These are phyloP conservation scores for Dendrocincla tyrannina DNA, from an alignment of 2,797 vertebrate genomes.

Conservation along the genomic window DNA sequence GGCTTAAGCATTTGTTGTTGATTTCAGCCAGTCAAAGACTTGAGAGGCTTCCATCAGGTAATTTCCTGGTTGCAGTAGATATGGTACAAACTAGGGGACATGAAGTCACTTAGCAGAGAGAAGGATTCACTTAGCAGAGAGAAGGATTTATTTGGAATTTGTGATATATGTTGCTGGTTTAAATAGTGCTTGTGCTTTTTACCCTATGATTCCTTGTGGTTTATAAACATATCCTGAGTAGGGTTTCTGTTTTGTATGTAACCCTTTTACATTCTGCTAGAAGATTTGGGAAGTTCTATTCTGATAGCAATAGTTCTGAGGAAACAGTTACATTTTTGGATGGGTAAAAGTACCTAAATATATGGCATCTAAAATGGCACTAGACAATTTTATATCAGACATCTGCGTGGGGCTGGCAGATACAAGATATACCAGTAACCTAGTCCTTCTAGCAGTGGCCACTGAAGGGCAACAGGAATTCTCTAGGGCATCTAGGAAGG, in stretches of 20 bases:
- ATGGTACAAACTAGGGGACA: background rate
- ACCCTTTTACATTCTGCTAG: background rate
- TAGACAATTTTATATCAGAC: background rate
- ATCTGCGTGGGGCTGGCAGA: background rate
- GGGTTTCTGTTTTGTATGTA: conserved; percentile 44
- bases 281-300: background rate
- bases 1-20: background rate
- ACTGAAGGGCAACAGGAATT: background rate
- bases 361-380: background rate
- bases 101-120: background rate
- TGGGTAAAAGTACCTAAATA: background rate
- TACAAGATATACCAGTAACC: background rate
- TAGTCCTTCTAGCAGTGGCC: background rate
- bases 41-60: background rate
- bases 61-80: background rate
- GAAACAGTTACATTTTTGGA: background rate
- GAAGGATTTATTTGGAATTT: conserved; percentile 16
- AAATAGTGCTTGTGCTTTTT: conserved; percentile 67
- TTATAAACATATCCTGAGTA: conserved; percentile 4
- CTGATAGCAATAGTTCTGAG: background rate
- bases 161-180: conserved; percentile 70
- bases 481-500: background rate
- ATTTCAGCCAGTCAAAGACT: background rate
- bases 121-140: background rate
- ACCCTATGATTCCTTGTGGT: conserved; percentile 33